Conservation (phyloP, 1,140 invertebrate species). For the Cepaea nemoralis region DNA sequence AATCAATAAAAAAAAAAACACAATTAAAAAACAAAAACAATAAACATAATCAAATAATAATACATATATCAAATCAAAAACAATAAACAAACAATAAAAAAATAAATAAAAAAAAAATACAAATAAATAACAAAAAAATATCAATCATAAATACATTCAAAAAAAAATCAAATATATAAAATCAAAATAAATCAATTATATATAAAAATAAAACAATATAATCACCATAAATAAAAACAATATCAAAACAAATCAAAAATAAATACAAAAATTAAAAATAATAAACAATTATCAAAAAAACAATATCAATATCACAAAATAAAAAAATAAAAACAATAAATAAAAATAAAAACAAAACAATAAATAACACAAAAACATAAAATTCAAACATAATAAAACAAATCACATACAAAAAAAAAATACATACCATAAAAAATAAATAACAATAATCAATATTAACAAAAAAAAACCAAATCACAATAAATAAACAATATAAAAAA, state of each 20-base stretch:
- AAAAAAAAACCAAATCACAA: too few relatives aligned
- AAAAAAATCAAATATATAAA: neutral
- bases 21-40: too few relatives aligned
- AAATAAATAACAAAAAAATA: too few relatives aligned
- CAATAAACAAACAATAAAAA: too few relatives aligned
- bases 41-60: too few relatives aligned
- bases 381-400: neutral
- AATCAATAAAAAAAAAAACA: too few relatives aligned
- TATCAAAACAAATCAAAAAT: neutral
- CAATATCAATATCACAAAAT: neutral
- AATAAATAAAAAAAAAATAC: too few relatives aligned
- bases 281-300: neutral
- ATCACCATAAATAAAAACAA: neutral
- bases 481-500: neutral
- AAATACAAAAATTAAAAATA: constrained; percentile 14
- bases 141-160: too few relatives aligned
- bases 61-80: too few relatives aligned
- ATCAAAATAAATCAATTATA: neutral
- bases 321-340: neutral
- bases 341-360: neutral
- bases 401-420: neutral
- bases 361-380: neutral
- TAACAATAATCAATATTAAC: neutral
- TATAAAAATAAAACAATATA: neutral
- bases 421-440: neutral